A percentile compares a stretch with the other conserved stretches of the same genome.
Evolutionary conservation across 2,797 vertebrate species (phyloP).

Genomic region (Oreortyx pictus): DNA sequence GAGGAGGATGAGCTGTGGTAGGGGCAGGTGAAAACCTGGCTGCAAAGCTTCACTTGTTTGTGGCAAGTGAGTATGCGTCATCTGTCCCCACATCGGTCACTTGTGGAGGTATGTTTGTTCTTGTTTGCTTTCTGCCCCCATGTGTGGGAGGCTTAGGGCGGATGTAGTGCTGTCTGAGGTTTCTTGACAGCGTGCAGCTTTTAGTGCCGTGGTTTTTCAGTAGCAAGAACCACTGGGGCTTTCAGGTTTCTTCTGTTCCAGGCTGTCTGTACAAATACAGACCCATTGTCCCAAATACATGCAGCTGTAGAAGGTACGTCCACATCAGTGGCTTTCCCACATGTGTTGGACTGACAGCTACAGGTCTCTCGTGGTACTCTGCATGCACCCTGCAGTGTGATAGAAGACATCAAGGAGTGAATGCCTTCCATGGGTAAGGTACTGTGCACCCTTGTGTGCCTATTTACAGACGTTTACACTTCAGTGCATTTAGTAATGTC

Average conservation of each 20-base stretch:
- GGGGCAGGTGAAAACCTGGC: neutral
- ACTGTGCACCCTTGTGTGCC: neutral
- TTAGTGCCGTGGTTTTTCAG: neutral
- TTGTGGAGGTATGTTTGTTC: neutral
- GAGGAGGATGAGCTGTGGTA: neutral
- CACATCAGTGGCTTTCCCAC: neutral
- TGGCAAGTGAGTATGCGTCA: accelerated
- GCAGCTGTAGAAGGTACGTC: neutral
- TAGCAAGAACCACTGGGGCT: accelerated
- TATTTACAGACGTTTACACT: neutral
- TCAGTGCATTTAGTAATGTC: neutral
- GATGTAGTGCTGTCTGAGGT: neutral
- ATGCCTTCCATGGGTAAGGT: neutral
- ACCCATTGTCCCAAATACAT: neutral
- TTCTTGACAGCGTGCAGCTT: accelerated
- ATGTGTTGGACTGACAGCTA: neutral
- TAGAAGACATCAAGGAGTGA: neutral
- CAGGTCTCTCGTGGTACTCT: neutral
- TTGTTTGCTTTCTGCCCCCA: neutral
- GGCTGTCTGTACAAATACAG: neutral
- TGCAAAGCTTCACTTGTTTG: neutral
- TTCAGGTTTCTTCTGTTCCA: neutral
- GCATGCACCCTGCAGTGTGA: accelerated
- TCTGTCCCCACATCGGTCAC: accelerated
- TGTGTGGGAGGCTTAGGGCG: neutral